Percentiles rank a stretch among this genome's conserved stretches.
These are phyloP conservation scores for Hemibates koningsi DNA, from an alignment of 2,113 vertebrate genomes.

Conservation along the genomic window DNA sequence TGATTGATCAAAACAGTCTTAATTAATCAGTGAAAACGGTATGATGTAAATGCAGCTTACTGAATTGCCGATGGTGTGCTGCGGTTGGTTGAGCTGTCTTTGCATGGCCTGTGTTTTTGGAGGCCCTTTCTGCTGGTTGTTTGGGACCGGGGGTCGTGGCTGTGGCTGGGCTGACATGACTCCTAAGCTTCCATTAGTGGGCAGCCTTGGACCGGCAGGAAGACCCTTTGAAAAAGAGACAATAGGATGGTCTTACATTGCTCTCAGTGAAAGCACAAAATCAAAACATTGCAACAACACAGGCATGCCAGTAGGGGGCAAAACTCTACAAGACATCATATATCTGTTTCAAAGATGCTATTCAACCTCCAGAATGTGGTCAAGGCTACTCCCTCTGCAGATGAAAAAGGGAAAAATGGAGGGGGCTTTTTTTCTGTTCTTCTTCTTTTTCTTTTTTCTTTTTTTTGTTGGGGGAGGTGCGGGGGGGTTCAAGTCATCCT, in stretches of 20 bases:
- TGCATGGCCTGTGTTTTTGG: slow-evolving; percentile 76
- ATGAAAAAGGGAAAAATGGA: slow-evolving; percentile 51
- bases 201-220: slow-evolving; percentile 48
- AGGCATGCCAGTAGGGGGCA: slow-evolving; percentile 51
- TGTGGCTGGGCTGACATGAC: slow-evolving; percentile 62
- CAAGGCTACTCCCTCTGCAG: slow-evolving; percentile 64
- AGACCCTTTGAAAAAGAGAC: slow-evolving; percentile 35
- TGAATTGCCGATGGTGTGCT: slow-evolving; percentile 76
- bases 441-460: not conserved
- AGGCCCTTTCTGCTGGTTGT: slow-evolving; percentile 68
- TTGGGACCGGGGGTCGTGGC: slow-evolving; percentile 67
- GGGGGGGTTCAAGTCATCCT: slow-evolving; percentile 18
- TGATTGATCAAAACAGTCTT: not conserved
- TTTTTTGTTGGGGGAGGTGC: not conserved
- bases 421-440: slow-evolving; percentile 4
- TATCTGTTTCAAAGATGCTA: slow-evolving; percentile 35
- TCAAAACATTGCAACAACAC: not conserved
- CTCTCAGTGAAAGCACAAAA: not conserved
- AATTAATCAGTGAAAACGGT: not conserved
- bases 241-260: not conserved
- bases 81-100: slow-evolving; percentile 79
- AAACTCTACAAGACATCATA: slow-evolving; percentile 6
- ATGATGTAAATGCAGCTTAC: slow-evolving; percentile 59
- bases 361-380: slow-evolving; percentile 58
- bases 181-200: slow-evolving; percentile 46